A percentile compares a stretch with the other conserved stretches of the same genome.
Conservation (phyloP, 2,888 invertebrate genomes). For the Hyposoter dolosus region DNA sequence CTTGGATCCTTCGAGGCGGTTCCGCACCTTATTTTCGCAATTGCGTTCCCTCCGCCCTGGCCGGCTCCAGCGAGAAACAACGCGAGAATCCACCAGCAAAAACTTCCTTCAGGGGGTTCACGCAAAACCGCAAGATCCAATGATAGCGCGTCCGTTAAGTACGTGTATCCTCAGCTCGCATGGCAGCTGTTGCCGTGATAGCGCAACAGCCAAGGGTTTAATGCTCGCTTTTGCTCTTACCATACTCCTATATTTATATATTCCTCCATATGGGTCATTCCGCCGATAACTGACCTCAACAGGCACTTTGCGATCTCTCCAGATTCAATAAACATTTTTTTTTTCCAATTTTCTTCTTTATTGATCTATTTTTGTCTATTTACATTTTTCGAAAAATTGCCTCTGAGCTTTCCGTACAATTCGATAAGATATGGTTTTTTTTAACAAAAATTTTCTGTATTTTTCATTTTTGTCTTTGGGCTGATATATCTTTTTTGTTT, state of each 20-base stretch:
- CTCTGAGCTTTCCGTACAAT: no score
- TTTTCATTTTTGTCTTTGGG: no score
- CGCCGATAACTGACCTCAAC: not conserved
- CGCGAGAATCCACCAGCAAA: slow-evolving; percentile 13
- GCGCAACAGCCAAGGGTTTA: slow-evolving; percentile 70
- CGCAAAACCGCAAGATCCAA: slow-evolving; percentile 71
- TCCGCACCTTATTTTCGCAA: slow-evolving; percentile 61
- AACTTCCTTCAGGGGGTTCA: slow-evolving; percentile 59
- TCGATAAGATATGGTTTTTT: no score
- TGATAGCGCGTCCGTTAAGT: slow-evolving; percentile 74
- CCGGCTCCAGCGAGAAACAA: slow-evolving; percentile 9
- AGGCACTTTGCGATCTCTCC: not conserved
- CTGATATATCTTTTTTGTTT: no score
- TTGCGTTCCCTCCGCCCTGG: slow-evolving; percentile 40
- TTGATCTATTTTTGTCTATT: not conserved
- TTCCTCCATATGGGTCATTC: slow-evolving; percentile 28
- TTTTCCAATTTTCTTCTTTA: not conserved
- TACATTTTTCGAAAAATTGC: not conserved
- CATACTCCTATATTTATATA: not conserved
- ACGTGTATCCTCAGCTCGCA: slow-evolving; percentile 78
- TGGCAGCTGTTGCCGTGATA: slow-evolving; percentile 84
- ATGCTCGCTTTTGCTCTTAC: slow-evolving; percentile 66
- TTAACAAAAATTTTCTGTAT: no score
- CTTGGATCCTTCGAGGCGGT: slow-evolving; percentile 53
- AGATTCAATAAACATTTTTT: not conserved